Conservation (phyloP, 2,113 vertebrate genomes). For the Burhinus oedicnemus region DNA sequence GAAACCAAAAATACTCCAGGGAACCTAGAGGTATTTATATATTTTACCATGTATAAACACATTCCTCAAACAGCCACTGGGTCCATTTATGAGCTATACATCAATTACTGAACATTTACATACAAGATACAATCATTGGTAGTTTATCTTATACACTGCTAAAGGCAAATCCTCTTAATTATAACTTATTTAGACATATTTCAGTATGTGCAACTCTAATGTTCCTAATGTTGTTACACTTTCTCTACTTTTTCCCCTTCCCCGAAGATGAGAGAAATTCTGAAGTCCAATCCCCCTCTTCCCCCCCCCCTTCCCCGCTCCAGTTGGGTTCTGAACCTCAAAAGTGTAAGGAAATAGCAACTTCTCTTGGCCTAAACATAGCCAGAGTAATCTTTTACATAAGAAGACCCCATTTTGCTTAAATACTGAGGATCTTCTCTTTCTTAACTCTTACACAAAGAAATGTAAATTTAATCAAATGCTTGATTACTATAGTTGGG, state of each 20-base stretch:
- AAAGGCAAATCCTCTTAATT: slow-evolving; percentile 22
- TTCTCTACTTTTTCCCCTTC: not conserved
- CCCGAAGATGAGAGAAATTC: not conserved
- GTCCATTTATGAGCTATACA: slow-evolving; percentile 6
- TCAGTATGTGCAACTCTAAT: not conserved
- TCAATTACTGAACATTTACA: slow-evolving; percentile 50
- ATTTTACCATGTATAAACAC: not conserved
- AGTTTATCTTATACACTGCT: slow-evolving; percentile 17
- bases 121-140: not conserved
- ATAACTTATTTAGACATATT: not conserved
- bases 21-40: not conserved
- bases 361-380: not conserved
- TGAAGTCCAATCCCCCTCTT: not conserved
- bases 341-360: not conserved
- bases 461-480: slow-evolving; percentile 36
- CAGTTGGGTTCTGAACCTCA: not conserved
- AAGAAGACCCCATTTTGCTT: not conserved
- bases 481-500: not conserved
- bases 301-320: too few species aligned
- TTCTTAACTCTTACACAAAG: not conserved
- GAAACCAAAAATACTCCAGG: not conserved
- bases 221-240: not conserved
- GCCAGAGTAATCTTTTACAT: not conserved
- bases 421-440: not conserved
- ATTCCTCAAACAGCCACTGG: slow-evolving; percentile 9